Evolutionary conservation across 1,140 invertebrate species (phyloP).

Genomic region (Yoshiicerus persimilis): DNA sequence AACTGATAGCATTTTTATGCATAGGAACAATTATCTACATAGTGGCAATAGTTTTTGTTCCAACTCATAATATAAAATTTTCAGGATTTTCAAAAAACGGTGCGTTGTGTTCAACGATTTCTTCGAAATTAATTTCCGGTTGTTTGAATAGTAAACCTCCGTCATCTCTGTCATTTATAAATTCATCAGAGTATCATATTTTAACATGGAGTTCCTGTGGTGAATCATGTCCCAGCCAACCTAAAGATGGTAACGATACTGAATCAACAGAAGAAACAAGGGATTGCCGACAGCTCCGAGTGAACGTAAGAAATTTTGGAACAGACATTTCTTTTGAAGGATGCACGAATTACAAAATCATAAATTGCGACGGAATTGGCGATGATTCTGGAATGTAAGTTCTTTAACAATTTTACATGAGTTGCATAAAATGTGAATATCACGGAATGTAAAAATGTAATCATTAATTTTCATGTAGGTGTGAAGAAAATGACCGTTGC

Average conservation of each 20-base stretch:
- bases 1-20: not conserved
- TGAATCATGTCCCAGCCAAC: not conserved
- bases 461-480: not conserved
- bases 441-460: not conserved
- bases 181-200: not conserved
- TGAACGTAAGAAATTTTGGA: not conserved
- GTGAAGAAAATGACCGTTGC: not conserved
- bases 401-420: too few species aligned
- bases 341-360: not conserved
- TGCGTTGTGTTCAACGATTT: not conserved
- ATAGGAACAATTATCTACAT: not conserved
- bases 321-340: not conserved
- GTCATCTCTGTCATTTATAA: not conserved
- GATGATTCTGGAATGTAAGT: not conserved
- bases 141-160: not conserved
- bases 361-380: not conserved
- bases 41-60: not conserved
- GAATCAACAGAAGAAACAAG: not conserved
- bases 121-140: not conserved
- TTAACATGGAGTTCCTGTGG: not conserved
- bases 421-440: too few species aligned
- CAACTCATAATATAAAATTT: not conserved
- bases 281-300: not conserved
- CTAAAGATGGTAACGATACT: not conserved
- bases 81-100: not conserved